A percentile compares a stretch with the other conserved stretches of the same genome.
These are phyloP conservation scores for Amblyornis subalaris DNA, from an alignment of 2,113 vertebrate species.

Conservation along the genomic window DNA sequence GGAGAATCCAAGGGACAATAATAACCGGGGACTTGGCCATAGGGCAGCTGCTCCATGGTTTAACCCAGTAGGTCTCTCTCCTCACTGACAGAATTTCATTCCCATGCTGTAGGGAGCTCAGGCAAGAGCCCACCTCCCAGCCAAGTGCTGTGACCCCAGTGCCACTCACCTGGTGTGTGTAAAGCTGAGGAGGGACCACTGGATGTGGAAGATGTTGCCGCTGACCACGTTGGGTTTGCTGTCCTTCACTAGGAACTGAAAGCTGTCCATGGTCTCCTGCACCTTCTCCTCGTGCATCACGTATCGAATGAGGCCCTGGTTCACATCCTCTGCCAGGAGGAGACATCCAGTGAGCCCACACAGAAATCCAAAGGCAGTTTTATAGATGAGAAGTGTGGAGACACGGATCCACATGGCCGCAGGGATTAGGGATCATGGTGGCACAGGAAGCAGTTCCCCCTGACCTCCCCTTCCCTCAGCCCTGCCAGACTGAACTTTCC, in stretches of 20 bases:
- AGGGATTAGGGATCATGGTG: accelerated
- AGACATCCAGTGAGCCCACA: neutral
- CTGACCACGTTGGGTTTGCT: slow-evolving; percentile 88
- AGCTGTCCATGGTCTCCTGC: slow-evolving; percentile 85
- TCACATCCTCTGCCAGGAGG: slow-evolving; percentile 83
- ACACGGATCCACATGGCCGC: accelerated
- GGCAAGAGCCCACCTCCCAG: neutral
- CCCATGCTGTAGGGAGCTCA: neutral
- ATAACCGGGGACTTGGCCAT: neutral
- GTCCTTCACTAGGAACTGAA: slow-evolving; percentile 94
- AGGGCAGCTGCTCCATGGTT: neutral
- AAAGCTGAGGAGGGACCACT: slow-evolving; percentile 97
- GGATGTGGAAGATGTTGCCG: slow-evolving; percentile 90
- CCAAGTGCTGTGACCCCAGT: neutral
- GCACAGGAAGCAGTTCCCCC: neutral
- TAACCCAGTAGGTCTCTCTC: neutral
- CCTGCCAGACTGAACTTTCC: neutral
- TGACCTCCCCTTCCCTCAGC: neutral
- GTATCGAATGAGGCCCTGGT: slow-evolving; percentile 88
- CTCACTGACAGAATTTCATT: neutral
- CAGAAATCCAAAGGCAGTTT: neutral
- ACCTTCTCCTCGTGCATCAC: slow-evolving; percentile 79
- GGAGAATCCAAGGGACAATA: accelerated
- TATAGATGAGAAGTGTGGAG: accelerated
- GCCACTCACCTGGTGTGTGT: slow-evolving; percentile 78